These are phyloP conservation scores for Heliothis peltigera DNA, from an alignment of 2,888 invertebrate species.

Conservation along the genomic window DNA sequence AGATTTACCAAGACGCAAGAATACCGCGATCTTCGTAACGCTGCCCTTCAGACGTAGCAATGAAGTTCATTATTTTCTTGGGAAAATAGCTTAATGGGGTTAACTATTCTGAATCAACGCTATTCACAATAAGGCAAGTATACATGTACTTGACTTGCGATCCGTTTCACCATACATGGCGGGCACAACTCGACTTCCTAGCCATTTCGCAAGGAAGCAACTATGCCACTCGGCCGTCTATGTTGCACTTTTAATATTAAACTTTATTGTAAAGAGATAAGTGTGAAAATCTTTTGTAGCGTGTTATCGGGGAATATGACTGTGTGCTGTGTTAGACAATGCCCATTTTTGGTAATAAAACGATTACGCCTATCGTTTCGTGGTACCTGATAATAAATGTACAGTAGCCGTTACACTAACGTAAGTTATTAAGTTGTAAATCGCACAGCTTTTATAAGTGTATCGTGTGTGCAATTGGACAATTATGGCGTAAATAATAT, in stretches of 20 bases:
- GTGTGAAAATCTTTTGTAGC: conserved; percentile 37
- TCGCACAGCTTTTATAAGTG: conserved; percentile 34
- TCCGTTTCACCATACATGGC: conserved; percentile 71
- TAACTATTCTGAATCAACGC: conserved; percentile 19
- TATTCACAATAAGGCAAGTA: conserved; percentile 33
- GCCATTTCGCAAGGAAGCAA: conserved; percentile 74
- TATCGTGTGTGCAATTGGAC: conserved; percentile 24
- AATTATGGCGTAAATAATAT: conserved; percentile 38
- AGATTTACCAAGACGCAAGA: too few relatives aligned
- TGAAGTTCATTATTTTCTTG: not conserved
- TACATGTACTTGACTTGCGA: conserved; percentile 61
- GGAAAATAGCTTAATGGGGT: conserved; percentile 16
- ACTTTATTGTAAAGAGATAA: conserved; percentile 44
- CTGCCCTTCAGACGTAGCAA: not conserved
- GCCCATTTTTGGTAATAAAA: conserved; percentile 77
- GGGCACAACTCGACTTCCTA: conserved; percentile 68
- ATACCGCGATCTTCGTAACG: not conserved
- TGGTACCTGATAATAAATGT: conserved; percentile 67
- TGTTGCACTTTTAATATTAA: conserved; percentile 46
- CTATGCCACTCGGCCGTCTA: conserved; percentile 67
- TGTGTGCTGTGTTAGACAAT: conserved; percentile 60
- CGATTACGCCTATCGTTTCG: conserved; percentile 64
- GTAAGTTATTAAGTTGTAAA: conserved; percentile 51
- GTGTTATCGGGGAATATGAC: not conserved
- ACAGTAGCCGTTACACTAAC: conserved; percentile 56